Conservation (phyloP, 2,797 vertebrate species). For the Lepidocolaptes lacrymiger region DNA sequence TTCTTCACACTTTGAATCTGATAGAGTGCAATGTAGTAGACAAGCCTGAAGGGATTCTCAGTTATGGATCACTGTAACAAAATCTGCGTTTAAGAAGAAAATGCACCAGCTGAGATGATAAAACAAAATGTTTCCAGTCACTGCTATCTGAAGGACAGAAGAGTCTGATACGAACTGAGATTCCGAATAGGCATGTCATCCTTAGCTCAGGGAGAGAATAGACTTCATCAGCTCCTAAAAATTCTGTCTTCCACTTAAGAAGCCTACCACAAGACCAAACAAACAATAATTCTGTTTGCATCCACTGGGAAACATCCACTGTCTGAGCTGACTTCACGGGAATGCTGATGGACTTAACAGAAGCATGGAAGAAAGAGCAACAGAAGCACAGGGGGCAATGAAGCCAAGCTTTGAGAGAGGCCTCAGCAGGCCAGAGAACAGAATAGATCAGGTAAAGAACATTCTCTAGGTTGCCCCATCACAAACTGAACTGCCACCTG, state of each 20-base stretch:
- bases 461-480: not conserved
- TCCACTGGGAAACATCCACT: not conserved
- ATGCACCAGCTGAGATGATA: conserved; percentile 22
- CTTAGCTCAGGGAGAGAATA: conserved; percentile 7
- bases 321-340: not conserved
- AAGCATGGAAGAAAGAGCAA: not conserved
- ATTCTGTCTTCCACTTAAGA: not conserved
- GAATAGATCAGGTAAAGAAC: not conserved
- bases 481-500: not conserved
- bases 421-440: not conserved
- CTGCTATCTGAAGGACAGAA: conserved; percentile 46
- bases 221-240: conserved; percentile 21
- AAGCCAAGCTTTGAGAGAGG: not conserved
- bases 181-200: conserved; percentile 26
- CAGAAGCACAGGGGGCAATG: not conserved
- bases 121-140: conserved; percentile 57
- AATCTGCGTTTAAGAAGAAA: conserved; percentile 59
- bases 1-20: conserved; percentile 58
- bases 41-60: conserved; percentile 64
- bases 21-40: conserved; percentile 47
- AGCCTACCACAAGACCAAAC: not conserved
- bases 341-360: not conserved
- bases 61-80: conserved; percentile 52
- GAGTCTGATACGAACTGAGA: conserved; percentile 21
- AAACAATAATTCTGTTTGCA: not conserved